These are phyloP conservation scores for Gavialis gangeticus DNA, from an alignment of 2,113 vertebrate genomes.

Conservation along the genomic window DNA sequence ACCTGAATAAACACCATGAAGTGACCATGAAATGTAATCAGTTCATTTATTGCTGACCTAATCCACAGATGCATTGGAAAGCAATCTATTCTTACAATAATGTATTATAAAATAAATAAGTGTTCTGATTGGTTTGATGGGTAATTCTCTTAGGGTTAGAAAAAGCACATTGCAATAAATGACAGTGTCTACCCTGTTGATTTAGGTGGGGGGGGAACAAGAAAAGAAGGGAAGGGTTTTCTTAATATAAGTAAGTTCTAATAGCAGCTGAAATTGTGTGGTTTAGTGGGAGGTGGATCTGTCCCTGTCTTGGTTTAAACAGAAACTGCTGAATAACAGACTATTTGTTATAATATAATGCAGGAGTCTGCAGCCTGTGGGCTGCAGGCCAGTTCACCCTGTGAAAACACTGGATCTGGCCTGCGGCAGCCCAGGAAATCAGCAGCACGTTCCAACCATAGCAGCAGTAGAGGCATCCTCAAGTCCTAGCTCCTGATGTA, in stretches of 20 bases:
- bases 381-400: too few species aligned
- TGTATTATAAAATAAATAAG: neutral
- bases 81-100: neutral
- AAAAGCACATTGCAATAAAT: neutral
- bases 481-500: too few species aligned
- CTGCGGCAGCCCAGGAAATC: too few species aligned
- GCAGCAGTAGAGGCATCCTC: too few species aligned
- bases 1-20: neutral
- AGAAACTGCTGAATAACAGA: neutral
- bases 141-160: neutral
- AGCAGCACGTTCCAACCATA: too few species aligned
- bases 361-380: neutral
- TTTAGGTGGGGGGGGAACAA: neutral
- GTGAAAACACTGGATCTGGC: neutral
- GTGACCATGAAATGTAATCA: neutral
- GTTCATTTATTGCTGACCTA: neutral
- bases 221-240: neutral
- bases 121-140: neutral
- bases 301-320: neutral
- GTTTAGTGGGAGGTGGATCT: slow-evolving; percentile 3
- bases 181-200: neutral
- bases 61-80: neutral
- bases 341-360: neutral
- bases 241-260: neutral
- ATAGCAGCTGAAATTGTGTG: neutral